phyloP scores from a whole-genome alignment of 1,140 invertebrate species.

The Cataglyphis hispanica region DNA sequence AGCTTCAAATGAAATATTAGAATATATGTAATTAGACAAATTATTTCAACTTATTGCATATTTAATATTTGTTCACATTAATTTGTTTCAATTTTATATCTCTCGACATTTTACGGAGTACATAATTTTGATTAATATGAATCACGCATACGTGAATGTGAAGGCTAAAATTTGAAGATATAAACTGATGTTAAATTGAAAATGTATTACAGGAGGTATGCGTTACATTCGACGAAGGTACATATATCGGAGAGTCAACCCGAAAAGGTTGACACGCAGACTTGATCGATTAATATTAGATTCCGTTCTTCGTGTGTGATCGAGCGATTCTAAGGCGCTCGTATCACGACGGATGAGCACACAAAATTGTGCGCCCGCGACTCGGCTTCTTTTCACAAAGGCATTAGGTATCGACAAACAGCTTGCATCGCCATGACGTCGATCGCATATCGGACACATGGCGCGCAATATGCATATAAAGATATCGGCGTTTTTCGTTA shows the following conservation, averaged over 20 bases:
- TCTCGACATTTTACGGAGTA: background rate
- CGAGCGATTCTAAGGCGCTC: slow-evolving; percentile 40
- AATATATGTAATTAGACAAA: slow-evolving; percentile 7
- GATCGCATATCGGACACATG: slow-evolving; percentile 39
- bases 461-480: slow-evolving; percentile 41
- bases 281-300: slow-evolving; percentile 45
- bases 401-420: slow-evolving; percentile 59
- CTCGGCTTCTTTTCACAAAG: slow-evolving; percentile 38
- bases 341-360: slow-evolving; percentile 47
- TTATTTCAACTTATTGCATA: slow-evolving; percentile 11
- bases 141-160: background rate
- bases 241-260: background rate
- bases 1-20: slow-evolving; percentile 1
- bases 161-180: background rate
- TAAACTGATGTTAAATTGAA: slow-evolving; percentile 5
- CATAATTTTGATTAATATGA: background rate
- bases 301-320: slow-evolving; percentile 24
- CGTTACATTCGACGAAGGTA: background rate
- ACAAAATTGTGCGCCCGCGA: slow-evolving; percentile 38
- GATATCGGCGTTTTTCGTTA: slow-evolving; percentile 54
- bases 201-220: background rate
- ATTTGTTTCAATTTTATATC: background rate
- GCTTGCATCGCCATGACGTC: slow-evolving; percentile 62
- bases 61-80: background rate
- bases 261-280: slow-evolving; percentile 1